Percentiles rank a stretch among this genome's conserved stretches.
Conservation (phyloP, 1,140 invertebrate species). For the Ctenoplectra terminalis region DNA sequence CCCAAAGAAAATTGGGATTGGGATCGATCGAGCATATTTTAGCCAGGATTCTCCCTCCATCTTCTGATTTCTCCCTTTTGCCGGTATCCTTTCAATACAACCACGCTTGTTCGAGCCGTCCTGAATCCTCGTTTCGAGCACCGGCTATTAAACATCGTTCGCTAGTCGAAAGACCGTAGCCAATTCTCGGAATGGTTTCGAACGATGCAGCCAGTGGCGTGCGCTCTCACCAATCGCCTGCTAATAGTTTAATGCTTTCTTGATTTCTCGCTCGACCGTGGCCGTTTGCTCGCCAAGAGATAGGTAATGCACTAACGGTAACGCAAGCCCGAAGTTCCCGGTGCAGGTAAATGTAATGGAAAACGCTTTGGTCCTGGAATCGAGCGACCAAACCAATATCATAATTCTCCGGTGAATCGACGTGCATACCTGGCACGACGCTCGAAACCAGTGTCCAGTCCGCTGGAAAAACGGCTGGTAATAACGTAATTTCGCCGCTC, state of each 20-base stretch:
- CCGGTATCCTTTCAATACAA: not conserved
- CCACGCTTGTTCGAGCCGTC: not conserved
- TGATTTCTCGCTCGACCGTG: constrained; percentile 60
- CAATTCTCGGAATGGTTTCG: constrained; percentile 55
- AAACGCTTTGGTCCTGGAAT: constrained; percentile 38
- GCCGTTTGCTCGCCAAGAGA: constrained; percentile 36
- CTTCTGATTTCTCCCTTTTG: not conserved
- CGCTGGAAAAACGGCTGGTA: constrained; percentile 12
- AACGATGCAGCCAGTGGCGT: not conserved
- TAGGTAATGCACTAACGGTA: constrained; percentile 51
- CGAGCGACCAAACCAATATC: constrained; percentile 28
- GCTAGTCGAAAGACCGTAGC: constrained; percentile 35
- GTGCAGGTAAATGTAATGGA: constrained; percentile 63
- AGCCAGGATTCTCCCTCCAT: not conserved
- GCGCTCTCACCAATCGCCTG: constrained; percentile 53
- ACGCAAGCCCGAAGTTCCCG: constrained; percentile 31
- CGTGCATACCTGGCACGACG: not conserved
- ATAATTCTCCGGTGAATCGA: constrained; percentile 34
- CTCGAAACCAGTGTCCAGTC: not conserved
- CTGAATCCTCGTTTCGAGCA: not conserved
- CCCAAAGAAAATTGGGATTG: constrained; percentile 36
- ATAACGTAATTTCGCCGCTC: not conserved
- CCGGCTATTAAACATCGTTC: constrained; percentile 30
- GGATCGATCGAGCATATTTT: constrained; percentile 27
- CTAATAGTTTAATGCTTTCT: constrained; percentile 70